Conservation (phyloP, 2,113 vertebrate genomes). For the Lagopus leucura region DNA sequence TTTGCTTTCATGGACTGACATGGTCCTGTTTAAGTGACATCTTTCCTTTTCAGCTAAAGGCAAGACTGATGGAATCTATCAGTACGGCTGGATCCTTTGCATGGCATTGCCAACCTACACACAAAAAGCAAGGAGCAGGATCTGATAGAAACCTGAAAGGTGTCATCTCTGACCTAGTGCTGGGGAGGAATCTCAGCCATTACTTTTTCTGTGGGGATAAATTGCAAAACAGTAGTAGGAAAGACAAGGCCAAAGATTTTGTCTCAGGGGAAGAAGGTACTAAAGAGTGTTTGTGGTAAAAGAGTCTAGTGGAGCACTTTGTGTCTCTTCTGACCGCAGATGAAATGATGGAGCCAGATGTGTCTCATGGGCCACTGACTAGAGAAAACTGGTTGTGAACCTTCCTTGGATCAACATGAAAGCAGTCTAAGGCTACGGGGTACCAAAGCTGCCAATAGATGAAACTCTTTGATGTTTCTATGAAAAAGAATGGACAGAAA, state of each 20-base stretch:
- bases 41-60: not conserved
- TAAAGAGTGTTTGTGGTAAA: slow-evolving; percentile 69
- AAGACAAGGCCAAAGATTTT: slow-evolving; percentile 46
- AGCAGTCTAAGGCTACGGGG: slow-evolving; percentile 65
- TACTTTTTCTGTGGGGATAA: slow-evolving; percentile 2
- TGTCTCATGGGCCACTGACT: slow-evolving; percentile 47
- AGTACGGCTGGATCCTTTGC: not conserved
- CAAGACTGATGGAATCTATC: not conserved
- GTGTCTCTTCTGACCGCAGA: slow-evolving; percentile 61
- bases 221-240: slow-evolving; percentile 14
- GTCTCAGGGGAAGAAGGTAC: slow-evolving; percentile 55
- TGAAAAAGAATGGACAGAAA: slow-evolving; percentile 48
- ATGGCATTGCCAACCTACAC: not conserved
- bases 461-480: slow-evolving; percentile 71
- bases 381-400: slow-evolving; percentile 68
- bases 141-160: not conserved
- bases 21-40: not conserved
- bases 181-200: not conserved
- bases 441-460: slow-evolving; percentile 70
- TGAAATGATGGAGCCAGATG: slow-evolving; percentile 66
- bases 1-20: not conserved
- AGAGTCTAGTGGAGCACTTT: slow-evolving; percentile 58
- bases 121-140: not conserved
- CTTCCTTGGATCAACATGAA: slow-evolving; percentile 78
- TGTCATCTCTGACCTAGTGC: not conserved